Percentiles rank a stretch among this genome's conserved stretches.
phyloP scores from a whole-genome alignment of 2,113 vertebrate species.

The Salvelinus fontinalis region DNA sequence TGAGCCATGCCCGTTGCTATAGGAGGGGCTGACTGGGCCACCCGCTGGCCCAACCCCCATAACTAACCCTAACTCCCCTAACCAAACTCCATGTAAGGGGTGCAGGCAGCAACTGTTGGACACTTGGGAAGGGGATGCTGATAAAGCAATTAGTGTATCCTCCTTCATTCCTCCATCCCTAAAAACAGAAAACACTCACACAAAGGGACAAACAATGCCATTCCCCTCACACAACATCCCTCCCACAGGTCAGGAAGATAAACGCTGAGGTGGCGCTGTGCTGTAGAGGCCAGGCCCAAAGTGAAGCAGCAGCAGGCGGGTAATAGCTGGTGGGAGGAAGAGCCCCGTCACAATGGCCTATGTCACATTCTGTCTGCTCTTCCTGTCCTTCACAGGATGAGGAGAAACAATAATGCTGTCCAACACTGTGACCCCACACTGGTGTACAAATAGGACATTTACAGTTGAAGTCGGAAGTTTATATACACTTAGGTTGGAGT shows the following conservation, averaged over 20 bases:
- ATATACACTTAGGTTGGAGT: too few relatives aligned
- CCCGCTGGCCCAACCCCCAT: background rate
- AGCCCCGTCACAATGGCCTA: conserved; percentile 64
- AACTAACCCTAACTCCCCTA: conserved; percentile 8
- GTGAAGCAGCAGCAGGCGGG: conserved; percentile 47
- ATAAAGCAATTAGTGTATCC: conserved; percentile 25
- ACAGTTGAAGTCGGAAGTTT: background rate
- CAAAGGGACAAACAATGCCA: background rate
- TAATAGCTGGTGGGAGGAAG: conserved; percentile 52
- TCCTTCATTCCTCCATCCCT: background rate
- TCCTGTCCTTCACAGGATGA: conserved; percentile 62
- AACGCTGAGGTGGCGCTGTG: conserved; percentile 30
- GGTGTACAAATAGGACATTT: conserved; percentile 60
- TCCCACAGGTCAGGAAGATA: conserved; percentile 36
- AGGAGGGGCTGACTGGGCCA: background rate
- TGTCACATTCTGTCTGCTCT: conserved; percentile 62
- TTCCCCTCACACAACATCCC: conserved; percentile 10
- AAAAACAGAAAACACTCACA: conserved; percentile 11
- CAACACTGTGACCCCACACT: conserved; percentile 60
- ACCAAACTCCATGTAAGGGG: conserved; percentile 10
- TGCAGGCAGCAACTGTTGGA: background rate
- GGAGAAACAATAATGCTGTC: conserved; percentile 59
- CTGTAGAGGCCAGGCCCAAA: background rate
- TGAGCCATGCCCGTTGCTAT: conserved; percentile 11
- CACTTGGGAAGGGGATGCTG: conserved; percentile 2